A percentile compares a stretch with the other conserved stretches of the same genome.
Conservation (phyloP, 1,140 invertebrate genomes). For the Drosophila cardini region DNA sequence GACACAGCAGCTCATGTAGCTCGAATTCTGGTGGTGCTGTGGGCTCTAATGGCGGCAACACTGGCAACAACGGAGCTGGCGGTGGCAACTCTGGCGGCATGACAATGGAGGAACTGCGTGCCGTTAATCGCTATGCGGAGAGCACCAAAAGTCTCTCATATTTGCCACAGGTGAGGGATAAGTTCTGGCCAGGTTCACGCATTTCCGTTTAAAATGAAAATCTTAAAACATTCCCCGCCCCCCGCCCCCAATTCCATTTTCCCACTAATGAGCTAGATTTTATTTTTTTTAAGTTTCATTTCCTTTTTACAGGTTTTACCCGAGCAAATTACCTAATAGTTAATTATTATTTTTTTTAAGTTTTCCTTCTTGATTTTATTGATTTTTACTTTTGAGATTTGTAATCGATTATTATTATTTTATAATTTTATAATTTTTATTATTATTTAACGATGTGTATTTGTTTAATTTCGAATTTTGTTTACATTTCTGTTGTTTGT, state of each 20-base stretch:
- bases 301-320: constrained; percentile 71
- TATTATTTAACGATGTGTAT: constrained; percentile 35
- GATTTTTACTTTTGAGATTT: constrained; percentile 44
- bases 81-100: constrained; percentile 86
- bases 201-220: constrained; percentile 77
- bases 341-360: constrained; percentile 29
- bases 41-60: constrained; percentile 88
- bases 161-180: constrained; percentile 92
- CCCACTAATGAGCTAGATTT: constrained; percentile 55
- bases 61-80: constrained; percentile 67
- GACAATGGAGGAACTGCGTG: constrained; percentile 93
- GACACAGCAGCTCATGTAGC: constrained; percentile 87
- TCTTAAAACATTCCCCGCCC: background rate
- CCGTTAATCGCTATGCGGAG: constrained; percentile 95
- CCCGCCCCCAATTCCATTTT: background rate
- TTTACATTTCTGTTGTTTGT: constrained; percentile 34
- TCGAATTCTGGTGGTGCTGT: constrained; percentile 86
- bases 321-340: constrained; percentile 37
- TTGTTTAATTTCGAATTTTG: constrained; percentile 51
- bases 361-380: constrained; percentile 28
- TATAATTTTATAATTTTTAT: constrained; percentile 46
- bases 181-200: constrained; percentile 80
- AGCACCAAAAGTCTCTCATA: constrained; percentile 96
- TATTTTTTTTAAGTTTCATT: constrained; percentile 57
- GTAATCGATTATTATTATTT: constrained; percentile 54